A percentile compares a stretch with the other conserved stretches of the same genome.
These are phyloP conservation scores for Alectoris magna DNA, from an alignment of 2,797 vertebrate species.

Conservation along the genomic window DNA sequence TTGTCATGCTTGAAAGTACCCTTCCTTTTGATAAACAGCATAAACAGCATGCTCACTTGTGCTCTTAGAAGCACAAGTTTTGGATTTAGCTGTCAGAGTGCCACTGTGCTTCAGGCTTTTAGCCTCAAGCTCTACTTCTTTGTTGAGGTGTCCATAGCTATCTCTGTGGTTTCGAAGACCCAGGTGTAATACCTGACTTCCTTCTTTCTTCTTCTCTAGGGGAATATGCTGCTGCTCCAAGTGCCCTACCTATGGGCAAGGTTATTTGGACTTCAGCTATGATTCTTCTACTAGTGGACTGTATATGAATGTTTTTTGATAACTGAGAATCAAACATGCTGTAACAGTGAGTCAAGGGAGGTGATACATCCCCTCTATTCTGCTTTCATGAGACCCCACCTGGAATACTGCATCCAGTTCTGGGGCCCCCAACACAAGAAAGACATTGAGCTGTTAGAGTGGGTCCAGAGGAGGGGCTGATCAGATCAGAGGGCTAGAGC, in stretches of 20 bases:
- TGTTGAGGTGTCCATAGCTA: not conserved
- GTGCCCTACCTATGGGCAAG: not conserved
- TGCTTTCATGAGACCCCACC: too few species aligned
- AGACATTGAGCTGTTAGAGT: too few species aligned
- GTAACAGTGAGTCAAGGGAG: too few species aligned
- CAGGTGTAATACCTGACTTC: not conserved
- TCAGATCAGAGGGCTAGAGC: too few species aligned
- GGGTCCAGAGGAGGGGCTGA: too few species aligned
- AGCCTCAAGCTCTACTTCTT: not conserved
- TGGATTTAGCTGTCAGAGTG: not conserved
- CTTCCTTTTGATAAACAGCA: not conserved
- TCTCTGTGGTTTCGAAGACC: not conserved
- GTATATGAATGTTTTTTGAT: not conserved
- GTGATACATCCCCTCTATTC: too few species aligned
- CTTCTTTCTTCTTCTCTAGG: not conserved
- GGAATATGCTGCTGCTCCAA: not conserved
- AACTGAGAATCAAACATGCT: not conserved
- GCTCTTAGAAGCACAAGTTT: not conserved
- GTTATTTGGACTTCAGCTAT: not conserved
- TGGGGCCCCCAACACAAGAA: too few species aligned
- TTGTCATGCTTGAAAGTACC: not conserved
- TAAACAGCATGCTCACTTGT: not conserved
- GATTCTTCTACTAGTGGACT: not conserved
- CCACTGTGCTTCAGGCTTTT: conserved; percentile 12
- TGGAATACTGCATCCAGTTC: too few species aligned